Percentiles rank a stretch among this genome's conserved stretches.
Evolutionary conservation across 2,888 invertebrate genomes (phyloP).

Genomic region (Ceramica pisi): DNA sequence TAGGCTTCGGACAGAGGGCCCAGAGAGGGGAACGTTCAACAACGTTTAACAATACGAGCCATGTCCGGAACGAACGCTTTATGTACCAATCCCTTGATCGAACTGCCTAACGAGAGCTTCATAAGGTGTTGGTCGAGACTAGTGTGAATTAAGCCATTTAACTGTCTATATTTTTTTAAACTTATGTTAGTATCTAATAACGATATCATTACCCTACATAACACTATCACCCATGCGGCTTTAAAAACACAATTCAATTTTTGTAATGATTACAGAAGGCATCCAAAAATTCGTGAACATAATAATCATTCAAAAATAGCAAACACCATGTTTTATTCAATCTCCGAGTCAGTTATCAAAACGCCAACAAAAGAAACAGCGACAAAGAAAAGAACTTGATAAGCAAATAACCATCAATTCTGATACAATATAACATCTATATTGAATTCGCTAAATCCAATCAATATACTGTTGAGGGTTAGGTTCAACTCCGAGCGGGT

Average conservation of each 20-base stretch:
- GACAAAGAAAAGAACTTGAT: constrained; percentile 70
- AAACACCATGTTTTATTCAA: constrained; percentile 34
- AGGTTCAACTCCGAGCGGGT: constrained; percentile 39
- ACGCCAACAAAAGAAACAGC: constrained; percentile 37
- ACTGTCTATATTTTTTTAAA: too few relatives aligned
- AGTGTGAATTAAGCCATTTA: too few relatives aligned
- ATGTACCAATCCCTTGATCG: too few relatives aligned
- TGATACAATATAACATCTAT: constrained; percentile 77
- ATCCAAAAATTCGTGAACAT: neutral
- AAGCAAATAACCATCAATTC: constrained; percentile 81
- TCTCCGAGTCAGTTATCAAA: constrained; percentile 47
- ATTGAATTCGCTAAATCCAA: constrained; percentile 82
- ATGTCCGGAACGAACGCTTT: too few relatives aligned
- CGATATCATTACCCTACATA: neutral
- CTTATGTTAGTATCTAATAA: too few relatives aligned
- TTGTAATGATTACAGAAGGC: neutral
- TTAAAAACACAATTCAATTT: neutral
- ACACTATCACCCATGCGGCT: neutral
- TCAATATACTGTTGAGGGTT: constrained; percentile 76
- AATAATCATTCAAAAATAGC: constrained; percentile 24
- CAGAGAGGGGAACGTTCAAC: too few relatives aligned
- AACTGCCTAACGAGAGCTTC: too few relatives aligned
- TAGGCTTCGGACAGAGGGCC: too few relatives aligned
- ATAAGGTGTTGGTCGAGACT: too few relatives aligned
- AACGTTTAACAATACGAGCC: too few relatives aligned